Percentiles rank a stretch among this genome's conserved stretches.
Evolutionary conservation across 1,140 invertebrate genomes (phyloP).

Genomic region (Wiebesia pumilae): DNA sequence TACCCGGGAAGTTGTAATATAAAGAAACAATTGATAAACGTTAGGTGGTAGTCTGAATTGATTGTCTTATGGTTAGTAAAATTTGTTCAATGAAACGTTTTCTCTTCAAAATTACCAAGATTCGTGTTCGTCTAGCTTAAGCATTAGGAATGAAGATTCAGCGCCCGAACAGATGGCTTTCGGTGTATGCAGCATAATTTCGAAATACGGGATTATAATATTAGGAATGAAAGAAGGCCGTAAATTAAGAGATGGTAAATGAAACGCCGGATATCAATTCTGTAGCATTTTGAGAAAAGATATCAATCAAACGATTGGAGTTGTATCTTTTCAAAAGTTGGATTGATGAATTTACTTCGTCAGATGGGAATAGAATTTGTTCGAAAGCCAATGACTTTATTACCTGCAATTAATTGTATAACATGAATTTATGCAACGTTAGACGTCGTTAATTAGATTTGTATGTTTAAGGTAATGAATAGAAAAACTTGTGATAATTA

Average conservation of each 20-base stretch:
- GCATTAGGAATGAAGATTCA: not conserved
- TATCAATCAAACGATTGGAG: not conserved
- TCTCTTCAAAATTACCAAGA: not conserved
- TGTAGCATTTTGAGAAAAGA: not conserved
- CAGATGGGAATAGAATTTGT: not conserved
- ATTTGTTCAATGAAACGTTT: not conserved
- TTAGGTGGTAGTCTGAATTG: too few species aligned
- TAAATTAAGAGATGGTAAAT: not conserved
- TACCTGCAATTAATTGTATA: not conserved
- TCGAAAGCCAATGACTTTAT: not conserved
- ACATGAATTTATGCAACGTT: not conserved
- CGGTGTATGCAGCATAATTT: not conserved
- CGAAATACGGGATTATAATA: not conserved
- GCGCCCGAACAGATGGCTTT: not conserved
- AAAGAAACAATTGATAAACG: too few species aligned
- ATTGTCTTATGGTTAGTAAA: too few species aligned
- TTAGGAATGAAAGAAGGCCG: not conserved
- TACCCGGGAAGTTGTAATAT: too few species aligned
- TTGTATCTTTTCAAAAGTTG: not conserved
- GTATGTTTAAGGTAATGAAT: not conserved
- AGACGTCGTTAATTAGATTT: not conserved
- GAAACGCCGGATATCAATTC: not conserved
- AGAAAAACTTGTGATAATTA: not conserved
- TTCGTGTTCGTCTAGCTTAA: too few species aligned
- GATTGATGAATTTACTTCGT: not conserved